These are phyloP conservation scores for Monopis laevigella DNA, from an alignment of 2,888 invertebrate genomes.

Conservation along the genomic window DNA sequence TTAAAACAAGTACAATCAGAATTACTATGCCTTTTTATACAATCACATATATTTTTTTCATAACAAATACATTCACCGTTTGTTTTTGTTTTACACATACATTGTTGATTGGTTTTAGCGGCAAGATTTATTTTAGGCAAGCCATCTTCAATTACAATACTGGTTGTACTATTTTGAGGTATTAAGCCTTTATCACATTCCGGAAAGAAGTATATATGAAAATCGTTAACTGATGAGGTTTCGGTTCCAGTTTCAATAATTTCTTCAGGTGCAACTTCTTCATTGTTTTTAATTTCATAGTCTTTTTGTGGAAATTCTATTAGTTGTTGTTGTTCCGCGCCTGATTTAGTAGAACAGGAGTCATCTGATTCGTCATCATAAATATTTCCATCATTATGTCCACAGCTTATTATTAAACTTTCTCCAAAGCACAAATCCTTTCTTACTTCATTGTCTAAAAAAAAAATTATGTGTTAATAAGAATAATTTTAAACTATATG, in stretches of 20 bases:
- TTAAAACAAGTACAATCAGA: constrained; percentile 38
- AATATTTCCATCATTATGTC: constrained; percentile 38
- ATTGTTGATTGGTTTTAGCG: constrained; percentile 24
- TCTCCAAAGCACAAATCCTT: constrained; percentile 63
- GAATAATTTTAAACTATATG: too few relatives aligned
- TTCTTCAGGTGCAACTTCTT: too few relatives aligned
- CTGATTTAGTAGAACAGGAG: constrained; percentile 15
- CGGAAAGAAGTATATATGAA: constrained; percentile 55
- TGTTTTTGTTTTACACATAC: constrained; percentile 34
- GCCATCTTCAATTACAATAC: constrained; percentile 41
- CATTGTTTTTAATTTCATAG: constrained; percentile 26
- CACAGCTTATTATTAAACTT: constrained; percentile 60
- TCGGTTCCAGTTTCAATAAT: too few relatives aligned
- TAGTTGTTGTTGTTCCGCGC: constrained; percentile 17
- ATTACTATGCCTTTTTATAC: constrained; percentile 29
- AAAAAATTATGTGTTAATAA: neutral
- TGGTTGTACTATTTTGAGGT: constrained; percentile 34
- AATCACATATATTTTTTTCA: constrained; percentile 39
- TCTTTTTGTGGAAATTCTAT: constrained; percentile 18
- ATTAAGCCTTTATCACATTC: constrained; percentile 9
- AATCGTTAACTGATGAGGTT: constrained; percentile 39
- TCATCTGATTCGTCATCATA: constrained; percentile 10
- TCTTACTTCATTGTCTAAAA: constrained; percentile 55
- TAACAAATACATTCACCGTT: constrained; percentile 39
- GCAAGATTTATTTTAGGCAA: constrained; percentile 41